Conservation (phyloP, 2,888 invertebrate genomes). For the Actias luna region DNA sequence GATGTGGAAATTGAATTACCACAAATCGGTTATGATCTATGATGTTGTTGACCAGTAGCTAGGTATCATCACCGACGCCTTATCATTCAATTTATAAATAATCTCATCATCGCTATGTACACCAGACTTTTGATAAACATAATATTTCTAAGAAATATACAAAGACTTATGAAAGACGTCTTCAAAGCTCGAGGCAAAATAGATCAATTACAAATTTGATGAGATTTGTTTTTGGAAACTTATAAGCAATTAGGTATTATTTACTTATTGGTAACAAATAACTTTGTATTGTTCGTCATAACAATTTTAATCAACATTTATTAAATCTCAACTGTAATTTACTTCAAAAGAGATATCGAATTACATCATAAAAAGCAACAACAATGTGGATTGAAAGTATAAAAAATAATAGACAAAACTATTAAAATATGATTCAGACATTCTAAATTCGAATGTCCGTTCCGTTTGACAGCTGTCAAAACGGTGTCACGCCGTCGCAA, state of each 20-base stretch:
- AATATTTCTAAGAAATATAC: too few species aligned
- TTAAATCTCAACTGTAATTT: background rate
- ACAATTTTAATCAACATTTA: background rate
- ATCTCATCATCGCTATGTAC: too few species aligned
- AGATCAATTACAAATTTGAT: background rate
- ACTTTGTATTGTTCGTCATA: background rate
- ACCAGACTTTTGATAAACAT: too few species aligned
- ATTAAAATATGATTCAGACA: slow-evolving; percentile 51
- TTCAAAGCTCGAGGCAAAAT: background rate
- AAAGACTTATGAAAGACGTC: too few species aligned
- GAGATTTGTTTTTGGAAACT: too few species aligned
- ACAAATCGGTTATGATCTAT: slow-evolving; percentile 9
- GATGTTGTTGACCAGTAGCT: background rate
- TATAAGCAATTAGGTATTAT: background rate
- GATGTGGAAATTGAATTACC: slow-evolving; percentile 20
- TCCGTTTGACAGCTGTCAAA: slow-evolving; percentile 78
- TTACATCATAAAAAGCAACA: slow-evolving; percentile 14
- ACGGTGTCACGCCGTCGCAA: slow-evolving; percentile 69
- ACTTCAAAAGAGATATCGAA: slow-evolving; percentile 14
- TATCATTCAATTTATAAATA: background rate
- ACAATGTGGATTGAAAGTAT: background rate
- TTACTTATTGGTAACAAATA: background rate
- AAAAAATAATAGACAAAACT: slow-evolving; percentile 14
- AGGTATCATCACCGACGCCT: background rate
- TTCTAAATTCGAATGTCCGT: slow-evolving; percentile 75